These are phyloP conservation scores for Junco hyemalis DNA, from an alignment of 2,113 vertebrate genomes.

Conservation along the genomic window DNA sequence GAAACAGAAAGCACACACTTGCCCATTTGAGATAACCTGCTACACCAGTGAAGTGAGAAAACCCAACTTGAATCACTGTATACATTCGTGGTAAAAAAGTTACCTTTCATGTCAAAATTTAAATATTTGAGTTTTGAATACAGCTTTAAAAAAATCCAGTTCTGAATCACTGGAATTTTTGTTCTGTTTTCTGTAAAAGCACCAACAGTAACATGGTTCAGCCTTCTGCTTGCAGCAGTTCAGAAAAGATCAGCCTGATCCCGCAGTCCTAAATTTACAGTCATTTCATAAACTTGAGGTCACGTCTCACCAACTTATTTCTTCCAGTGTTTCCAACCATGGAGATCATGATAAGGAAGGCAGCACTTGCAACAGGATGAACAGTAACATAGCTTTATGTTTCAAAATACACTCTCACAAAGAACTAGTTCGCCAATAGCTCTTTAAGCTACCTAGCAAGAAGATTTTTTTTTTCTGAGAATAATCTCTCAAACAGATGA, in stretches of 20 bases:
- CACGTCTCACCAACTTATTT: conserved; percentile 14
- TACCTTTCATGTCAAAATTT: conserved; percentile 56
- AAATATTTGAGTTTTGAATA: conserved; percentile 65
- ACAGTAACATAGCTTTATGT: background rate
- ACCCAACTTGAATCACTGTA: background rate
- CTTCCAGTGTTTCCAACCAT: conserved; percentile 27
- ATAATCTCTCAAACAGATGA: conserved; percentile 16
- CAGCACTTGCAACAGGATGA: background rate
- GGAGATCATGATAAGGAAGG: background rate
- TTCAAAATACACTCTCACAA: background rate
- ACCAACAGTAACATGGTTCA: conserved; percentile 58
- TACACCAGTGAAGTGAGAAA: background rate
- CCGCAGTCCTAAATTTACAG: conserved; percentile 20
- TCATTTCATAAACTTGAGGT: conserved; percentile 52
- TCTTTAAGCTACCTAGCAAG: background rate
- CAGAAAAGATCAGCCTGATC: conserved; percentile 44
- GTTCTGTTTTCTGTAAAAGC: conserved; percentile 76
- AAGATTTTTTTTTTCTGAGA: background rate
- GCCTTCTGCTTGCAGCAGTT: conserved; percentile 6
- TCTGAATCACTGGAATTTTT: conserved; percentile 79
- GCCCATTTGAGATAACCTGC: background rate
- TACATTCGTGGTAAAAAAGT: background rate
- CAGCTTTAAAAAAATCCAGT: conserved; percentile 53
- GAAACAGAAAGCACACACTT: background rate
- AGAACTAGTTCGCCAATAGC: background rate